Conservation (phyloP, 2,797 vertebrate genomes). For the Phylloscopus collybita region DNA sequence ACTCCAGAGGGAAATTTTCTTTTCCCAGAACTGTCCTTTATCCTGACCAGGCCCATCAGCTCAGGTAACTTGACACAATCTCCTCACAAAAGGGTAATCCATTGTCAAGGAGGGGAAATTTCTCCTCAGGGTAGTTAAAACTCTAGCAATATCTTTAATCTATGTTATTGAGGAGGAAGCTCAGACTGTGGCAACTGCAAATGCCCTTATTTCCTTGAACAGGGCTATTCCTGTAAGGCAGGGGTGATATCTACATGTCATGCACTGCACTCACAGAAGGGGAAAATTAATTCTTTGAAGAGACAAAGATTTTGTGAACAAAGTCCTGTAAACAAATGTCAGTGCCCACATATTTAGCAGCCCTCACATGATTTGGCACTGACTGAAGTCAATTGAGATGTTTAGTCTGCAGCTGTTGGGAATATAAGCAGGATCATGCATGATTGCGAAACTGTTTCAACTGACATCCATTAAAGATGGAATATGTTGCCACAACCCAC, state of each 20-base stretch:
- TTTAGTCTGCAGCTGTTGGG: slow-evolving; percentile 39
- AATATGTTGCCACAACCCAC: neutral
- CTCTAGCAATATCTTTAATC: neutral
- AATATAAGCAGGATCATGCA: neutral
- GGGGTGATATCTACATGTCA: fast-evolving
- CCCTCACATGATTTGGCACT: neutral
- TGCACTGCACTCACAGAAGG: neutral
- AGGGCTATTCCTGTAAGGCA: neutral
- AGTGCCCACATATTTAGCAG: neutral
- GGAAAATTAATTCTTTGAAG: neutral
- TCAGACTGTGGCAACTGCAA: neutral
- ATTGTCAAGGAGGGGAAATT: neutral
- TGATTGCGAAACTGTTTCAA: neutral
- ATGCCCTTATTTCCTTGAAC: neutral
- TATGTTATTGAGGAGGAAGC: neutral
- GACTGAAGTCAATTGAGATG: neutral
- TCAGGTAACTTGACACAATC: neutral
- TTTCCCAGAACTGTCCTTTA: neutral
- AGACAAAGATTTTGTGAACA: neutral
- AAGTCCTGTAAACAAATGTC: neutral
- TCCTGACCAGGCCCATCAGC: neutral
- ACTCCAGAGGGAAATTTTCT: neutral
- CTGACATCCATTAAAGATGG: neutral
- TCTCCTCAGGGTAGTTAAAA: neutral
- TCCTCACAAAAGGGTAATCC: neutral